These are phyloP conservation scores for Tetranychus urticae DNA, from an alignment of 1,140 invertebrate genomes.

Conservation along the genomic window DNA sequence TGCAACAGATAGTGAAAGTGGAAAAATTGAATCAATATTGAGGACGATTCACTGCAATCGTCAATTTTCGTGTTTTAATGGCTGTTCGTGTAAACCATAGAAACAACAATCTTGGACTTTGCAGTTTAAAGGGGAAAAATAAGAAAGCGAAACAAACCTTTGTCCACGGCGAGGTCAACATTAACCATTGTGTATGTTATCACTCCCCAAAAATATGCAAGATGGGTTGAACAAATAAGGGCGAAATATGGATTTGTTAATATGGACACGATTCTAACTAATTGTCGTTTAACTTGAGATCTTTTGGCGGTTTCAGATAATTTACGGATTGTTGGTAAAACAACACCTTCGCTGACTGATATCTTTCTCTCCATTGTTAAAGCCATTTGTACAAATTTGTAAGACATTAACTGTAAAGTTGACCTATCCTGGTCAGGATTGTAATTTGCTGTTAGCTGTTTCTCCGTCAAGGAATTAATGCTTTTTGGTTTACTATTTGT, in stretches of 20 bases:
- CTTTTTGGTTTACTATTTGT: background rate
- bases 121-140: background rate
- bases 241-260: background rate
- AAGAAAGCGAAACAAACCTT: background rate
- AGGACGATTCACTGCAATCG: too few species aligned
- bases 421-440: background rate
- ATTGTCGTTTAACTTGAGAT: background rate
- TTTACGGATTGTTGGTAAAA: background rate
- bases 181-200: conserved; percentile 1
- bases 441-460: too few species aligned
- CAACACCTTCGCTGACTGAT: too few species aligned
- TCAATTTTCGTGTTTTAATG: too few species aligned
- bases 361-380: background rate
- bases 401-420: background rate
- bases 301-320: background rate
- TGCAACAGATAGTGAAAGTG: too few species aligned
- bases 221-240: background rate
- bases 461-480: background rate
- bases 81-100: too few species aligned
- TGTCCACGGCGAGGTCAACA: background rate
- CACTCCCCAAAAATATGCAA: conserved; percentile 2
- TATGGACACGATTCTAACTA: background rate
- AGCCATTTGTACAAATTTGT: background rate
- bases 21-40: too few species aligned
- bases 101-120: background rate